phyloP scores from a whole-genome alignment of 23 tunicate species.

The Oikopleura albicans region DNA sequence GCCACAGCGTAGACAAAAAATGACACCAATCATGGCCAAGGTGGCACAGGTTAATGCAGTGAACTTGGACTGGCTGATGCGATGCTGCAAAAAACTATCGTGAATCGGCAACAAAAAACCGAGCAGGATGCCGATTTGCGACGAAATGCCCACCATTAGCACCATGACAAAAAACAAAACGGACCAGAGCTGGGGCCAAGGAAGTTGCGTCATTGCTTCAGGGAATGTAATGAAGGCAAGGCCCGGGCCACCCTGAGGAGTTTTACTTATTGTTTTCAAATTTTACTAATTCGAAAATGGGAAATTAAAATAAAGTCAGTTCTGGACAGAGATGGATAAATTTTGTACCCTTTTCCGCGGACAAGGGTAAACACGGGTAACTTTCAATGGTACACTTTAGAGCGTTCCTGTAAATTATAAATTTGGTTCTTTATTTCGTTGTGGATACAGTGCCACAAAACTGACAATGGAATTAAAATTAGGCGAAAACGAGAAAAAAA shows the following conservation, averaged over 20 bases:
- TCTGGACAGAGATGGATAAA: background rate
- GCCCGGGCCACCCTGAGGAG: conserved; percentile 75
- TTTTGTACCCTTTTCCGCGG: background rate
- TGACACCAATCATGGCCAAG: background rate
- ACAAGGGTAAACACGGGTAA: no score
- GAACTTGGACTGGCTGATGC: background rate
- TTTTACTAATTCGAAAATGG: background rate
- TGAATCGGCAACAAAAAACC: conserved; percentile 69
- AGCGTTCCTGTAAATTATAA: no score
- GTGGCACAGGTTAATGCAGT: background rate
- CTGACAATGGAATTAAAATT: no score
- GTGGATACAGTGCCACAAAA: no score
- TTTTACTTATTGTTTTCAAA: conserved; percentile 8
- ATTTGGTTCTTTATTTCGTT: no score
- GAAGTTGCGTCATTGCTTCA: conserved; percentile 85
- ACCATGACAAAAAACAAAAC: conserved; percentile 73
- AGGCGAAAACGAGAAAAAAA: no score
- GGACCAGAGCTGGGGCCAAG: conserved; percentile 74
- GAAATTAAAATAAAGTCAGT: background rate
- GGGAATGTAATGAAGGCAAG: conserved; percentile 91
- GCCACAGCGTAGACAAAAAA: conserved; percentile 28
- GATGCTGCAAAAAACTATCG: conserved; percentile 18
- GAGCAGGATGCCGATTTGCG: conserved; percentile 81
- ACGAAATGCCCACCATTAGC: conserved; percentile 66
- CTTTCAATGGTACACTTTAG: background rate